These are phyloP conservation scores for Psettodes erumei DNA, from an alignment of 2,113 vertebrate species.

Conservation along the genomic window DNA sequence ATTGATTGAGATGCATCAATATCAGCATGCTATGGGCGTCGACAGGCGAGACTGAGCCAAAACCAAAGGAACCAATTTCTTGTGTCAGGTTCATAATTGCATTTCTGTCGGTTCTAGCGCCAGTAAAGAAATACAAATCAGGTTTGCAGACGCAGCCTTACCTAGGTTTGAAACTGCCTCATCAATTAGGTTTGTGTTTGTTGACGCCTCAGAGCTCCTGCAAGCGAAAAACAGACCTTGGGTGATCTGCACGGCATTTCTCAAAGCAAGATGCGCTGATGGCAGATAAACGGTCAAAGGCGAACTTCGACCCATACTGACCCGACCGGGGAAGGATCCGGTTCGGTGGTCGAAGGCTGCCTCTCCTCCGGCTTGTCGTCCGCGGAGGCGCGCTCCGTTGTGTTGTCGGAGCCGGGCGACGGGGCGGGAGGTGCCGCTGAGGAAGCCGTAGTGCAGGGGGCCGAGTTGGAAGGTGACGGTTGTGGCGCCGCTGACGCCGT, in stretches of 20 bases:
- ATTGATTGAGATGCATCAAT: slow-evolving; percentile 12
- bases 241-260: background rate
- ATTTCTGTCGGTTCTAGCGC: background rate
- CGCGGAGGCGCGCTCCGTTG: slow-evolving; percentile 71
- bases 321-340: slow-evolving; percentile 75
- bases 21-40: background rate
- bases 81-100: slow-evolving; percentile 2
- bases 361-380: slow-evolving; percentile 85
- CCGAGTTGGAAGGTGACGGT: slow-evolving; percentile 50
- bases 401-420: slow-evolving; percentile 71
- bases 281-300: background rate
- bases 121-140: background rate
- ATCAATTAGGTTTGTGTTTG: slow-evolving; percentile 91
- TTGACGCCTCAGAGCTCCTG: slow-evolving; percentile 86
- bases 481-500: slow-evolving; percentile 79
- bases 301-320: slow-evolving; percentile 50
- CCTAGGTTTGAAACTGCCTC: slow-evolving; percentile 96
- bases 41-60: background rate
- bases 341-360: slow-evolving; percentile 72
- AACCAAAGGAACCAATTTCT: background rate
- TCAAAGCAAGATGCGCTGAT: background rate
- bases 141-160: slow-evolving; percentile 68
- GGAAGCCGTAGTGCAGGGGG: slow-evolving; percentile 73
- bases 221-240: slow-evolving; percentile 71
- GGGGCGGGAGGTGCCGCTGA: slow-evolving; percentile 75